Evolutionary conservation across 2,113 vertebrate species (phyloP).

Genomic region (Halichoerus grypus): DNA sequence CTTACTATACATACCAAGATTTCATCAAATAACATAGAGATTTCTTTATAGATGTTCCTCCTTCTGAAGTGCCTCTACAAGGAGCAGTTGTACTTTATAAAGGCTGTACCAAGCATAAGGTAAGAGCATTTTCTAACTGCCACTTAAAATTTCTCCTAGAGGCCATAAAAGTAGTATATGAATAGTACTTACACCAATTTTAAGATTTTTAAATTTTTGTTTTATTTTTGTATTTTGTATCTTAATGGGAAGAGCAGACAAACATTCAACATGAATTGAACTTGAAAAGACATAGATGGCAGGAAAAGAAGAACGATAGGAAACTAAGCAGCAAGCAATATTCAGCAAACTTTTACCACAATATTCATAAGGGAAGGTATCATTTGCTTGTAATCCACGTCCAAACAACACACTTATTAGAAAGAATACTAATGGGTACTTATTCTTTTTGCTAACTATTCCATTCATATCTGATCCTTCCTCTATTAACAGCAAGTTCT

Average conservation of each 20-base stretch:
- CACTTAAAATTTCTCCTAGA: slow-evolving; percentile 60
- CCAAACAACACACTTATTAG: slow-evolving; percentile 4
- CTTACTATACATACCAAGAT: not conserved
- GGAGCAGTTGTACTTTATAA: not conserved
- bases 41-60: slow-evolving; percentile 23
- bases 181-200: not conserved
- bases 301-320: slow-evolving; percentile 6
- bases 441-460: not conserved
- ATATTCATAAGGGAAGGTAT: not conserved
- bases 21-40: not conserved
- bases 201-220: slow-evolving; percentile 1
- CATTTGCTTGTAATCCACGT: not conserved
- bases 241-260: slow-evolving; percentile 31
- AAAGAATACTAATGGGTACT: slow-evolving; percentile 19
- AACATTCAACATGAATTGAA: slow-evolving; percentile 18
- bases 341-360: slow-evolving; percentile 21
- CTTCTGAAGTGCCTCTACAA: slow-evolving; percentile 35
- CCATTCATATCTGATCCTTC: slow-evolving; percentile 13
- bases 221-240: slow-evolving; percentile 52
- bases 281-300: slow-evolving; percentile 21
- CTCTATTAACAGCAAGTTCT: slow-evolving; percentile 49
- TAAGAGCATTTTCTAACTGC: slow-evolving; percentile 14
- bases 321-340: slow-evolving; percentile 4
- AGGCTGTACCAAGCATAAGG: not conserved
- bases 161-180: not conserved